Conservation (phyloP, 1,140 invertebrate genomes). For the Andricus grossulariae region DNA sequence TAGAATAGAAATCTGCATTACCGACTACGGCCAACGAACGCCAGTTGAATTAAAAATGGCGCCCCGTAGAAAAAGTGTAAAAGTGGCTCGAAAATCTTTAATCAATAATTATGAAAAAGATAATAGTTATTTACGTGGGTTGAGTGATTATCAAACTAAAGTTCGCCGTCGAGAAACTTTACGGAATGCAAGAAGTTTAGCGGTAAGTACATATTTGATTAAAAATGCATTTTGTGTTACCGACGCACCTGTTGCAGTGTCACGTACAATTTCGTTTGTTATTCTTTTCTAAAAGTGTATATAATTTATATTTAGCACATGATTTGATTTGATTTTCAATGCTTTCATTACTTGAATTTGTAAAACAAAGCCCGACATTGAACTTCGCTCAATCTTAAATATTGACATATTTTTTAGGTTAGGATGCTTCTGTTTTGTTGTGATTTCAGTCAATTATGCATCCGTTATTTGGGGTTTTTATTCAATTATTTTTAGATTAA, state of each 20-base stretch:
- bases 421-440: too few relatives aligned
- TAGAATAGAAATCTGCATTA: too few relatives aligned
- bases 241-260: constrained; percentile 38
- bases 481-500: too few relatives aligned
- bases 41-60: constrained; percentile 59
- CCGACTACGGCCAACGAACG: background rate
- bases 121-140: constrained; percentile 69
- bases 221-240: background rate
- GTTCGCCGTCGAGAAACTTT: constrained; percentile 69
- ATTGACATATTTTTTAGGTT: too few relatives aligned
- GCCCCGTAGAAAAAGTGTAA: constrained; percentile 62
- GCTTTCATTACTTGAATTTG: too few relatives aligned
- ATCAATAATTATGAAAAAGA: constrained; percentile 61
- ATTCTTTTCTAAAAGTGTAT: background rate
- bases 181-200: constrained; percentile 52
- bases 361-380: too few relatives aligned
- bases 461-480: too few relatives aligned
- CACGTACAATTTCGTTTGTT: background rate
- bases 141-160: constrained; percentile 69
- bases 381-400: too few relatives aligned
- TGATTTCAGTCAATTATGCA: too few relatives aligned
- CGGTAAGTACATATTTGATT: constrained; percentile 61
- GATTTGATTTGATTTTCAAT: too few relatives aligned
- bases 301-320: background rate
- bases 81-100: constrained; percentile 41